Percentiles rank a stretch among this genome's conserved stretches.
Conservation (phyloP, 2,113 vertebrate genomes). For the Brachyhypopomus occidentalis region DNA sequence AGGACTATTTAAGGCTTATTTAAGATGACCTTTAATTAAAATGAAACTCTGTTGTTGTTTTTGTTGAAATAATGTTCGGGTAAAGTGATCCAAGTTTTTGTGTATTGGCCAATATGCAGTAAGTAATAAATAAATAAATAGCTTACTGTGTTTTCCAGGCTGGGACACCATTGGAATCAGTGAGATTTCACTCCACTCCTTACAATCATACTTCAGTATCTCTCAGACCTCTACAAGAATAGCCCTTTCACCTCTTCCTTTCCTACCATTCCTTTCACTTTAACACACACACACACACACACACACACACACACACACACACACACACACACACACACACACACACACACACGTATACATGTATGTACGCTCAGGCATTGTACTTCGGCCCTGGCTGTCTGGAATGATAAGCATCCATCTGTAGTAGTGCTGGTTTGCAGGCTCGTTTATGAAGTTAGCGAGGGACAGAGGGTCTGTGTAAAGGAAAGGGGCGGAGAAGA, state of each 20-base stretch:
- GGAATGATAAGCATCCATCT: slow-evolving; percentile 94
- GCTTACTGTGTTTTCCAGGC: neutral
- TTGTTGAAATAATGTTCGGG: no score
- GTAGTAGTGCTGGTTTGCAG: slow-evolving; percentile 73
- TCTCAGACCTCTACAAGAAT: neutral
- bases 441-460: slow-evolving; percentile 72
- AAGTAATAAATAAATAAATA: neutral
- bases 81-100: no score
- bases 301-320: slow-evolving; percentile 80
- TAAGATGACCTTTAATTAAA: no score
- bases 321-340: slow-evolving; percentile 23
- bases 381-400: slow-evolving; percentile 72
- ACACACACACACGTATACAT: slow-evolving; percentile 65
- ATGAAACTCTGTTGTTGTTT: no score
- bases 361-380: slow-evolving; percentile 62
- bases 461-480: slow-evolving; percentile 73
- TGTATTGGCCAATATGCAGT: neutral
- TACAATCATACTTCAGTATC: slow-evolving; percentile 23
- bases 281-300: slow-evolving; percentile 52
- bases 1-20: neutral
- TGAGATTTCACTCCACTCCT: slow-evolving; percentile 20
- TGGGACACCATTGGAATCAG: neutral
- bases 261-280: neutral
- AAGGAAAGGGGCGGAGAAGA: slow-evolving; percentile 75
- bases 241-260: slow-evolving; percentile 8